phyloP scores from a whole-genome alignment of 1,140 invertebrate genomes.

The Cotesia glomerata region DNA sequence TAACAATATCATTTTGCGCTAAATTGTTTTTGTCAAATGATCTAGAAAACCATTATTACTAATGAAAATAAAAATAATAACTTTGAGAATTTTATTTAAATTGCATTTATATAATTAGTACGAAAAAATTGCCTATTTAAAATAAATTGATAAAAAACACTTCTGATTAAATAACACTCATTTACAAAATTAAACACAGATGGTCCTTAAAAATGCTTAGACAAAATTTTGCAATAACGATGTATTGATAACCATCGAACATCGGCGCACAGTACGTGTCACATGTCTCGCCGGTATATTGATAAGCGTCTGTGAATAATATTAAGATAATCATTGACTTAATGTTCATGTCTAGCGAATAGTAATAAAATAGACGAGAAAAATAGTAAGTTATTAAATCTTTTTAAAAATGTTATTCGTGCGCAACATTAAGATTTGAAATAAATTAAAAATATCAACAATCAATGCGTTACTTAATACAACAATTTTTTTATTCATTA shows the following conservation, averaged over 20 bases:
- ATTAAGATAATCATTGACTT: constrained; percentile 4
- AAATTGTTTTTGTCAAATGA: too few species aligned
- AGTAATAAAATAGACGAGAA: not conserved
- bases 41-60: too few species aligned
- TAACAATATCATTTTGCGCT: too few species aligned
- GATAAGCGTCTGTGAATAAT: constrained; percentile 17
- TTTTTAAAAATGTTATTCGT: not conserved
- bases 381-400: not conserved
- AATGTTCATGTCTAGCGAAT: not conserved
- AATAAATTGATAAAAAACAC: too few species aligned
- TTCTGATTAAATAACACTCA: too few species aligned
- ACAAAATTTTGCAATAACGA: not conserved
- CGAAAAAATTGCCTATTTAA: too few species aligned
- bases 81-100: not conserved
- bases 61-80: not conserved
- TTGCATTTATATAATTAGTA: not conserved
- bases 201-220: not conserved
- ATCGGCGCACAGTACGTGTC: not conserved
- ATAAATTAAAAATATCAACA: too few species aligned
- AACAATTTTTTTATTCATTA: too few species aligned
- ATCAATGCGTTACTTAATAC: too few species aligned
- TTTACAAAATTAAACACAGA: not conserved
- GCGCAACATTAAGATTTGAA: too few species aligned
- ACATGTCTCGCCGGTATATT: constrained; percentile 13
- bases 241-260: not conserved